Evolutionary conservation across 2,797 vertebrate genomes (phyloP).

Genomic region (Lepus oiostolus): DNA sequence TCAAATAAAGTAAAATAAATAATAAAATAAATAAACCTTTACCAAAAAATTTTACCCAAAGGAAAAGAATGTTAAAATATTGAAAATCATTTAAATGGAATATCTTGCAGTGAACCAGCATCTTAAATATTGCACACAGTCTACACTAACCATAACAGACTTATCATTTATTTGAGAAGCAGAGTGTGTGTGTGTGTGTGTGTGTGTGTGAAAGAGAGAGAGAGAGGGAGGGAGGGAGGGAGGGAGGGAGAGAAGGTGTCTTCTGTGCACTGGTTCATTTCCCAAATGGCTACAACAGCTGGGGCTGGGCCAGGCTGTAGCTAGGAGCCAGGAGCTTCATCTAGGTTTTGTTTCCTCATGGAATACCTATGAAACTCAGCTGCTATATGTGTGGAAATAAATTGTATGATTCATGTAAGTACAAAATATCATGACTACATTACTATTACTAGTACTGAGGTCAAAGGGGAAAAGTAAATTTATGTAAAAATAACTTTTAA

Average conservation of each 20-base stretch:
- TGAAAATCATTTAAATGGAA: not conserved
- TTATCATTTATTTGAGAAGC: too few relatives aligned
- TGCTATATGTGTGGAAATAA: not conserved
- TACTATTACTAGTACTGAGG: constrained; percentile 24
- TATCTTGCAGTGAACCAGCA: not conserved
- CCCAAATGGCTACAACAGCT: too few relatives aligned
- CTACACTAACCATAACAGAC: too few relatives aligned
- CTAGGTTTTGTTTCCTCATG: not conserved
- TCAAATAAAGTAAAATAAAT: too few relatives aligned
- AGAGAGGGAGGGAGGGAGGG: too few relatives aligned
- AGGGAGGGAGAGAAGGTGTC: too few relatives aligned
- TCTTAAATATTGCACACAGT: not conserved
- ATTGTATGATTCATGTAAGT: constrained; percentile 24
- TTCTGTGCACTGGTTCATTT: too few relatives aligned
- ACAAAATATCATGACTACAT: not conserved
- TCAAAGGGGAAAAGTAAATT: constrained; percentile 42
- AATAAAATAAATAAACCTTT: too few relatives aligned
- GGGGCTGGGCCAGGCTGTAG: too few relatives aligned
- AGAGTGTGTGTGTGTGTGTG: too few relatives aligned
- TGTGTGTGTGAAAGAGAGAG: too few relatives aligned
- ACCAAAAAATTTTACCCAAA: not conserved
- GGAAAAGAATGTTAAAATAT: not conserved
- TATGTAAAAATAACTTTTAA: not conserved
- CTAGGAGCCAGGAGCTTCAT: too few relatives aligned
- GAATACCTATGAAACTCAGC: not conserved